Evolutionary conservation across 2,888 invertebrate genomes (phyloP), one percentile per base, ranked within the genome.

Genomic region (Sinotaia quadrata): DNA sequence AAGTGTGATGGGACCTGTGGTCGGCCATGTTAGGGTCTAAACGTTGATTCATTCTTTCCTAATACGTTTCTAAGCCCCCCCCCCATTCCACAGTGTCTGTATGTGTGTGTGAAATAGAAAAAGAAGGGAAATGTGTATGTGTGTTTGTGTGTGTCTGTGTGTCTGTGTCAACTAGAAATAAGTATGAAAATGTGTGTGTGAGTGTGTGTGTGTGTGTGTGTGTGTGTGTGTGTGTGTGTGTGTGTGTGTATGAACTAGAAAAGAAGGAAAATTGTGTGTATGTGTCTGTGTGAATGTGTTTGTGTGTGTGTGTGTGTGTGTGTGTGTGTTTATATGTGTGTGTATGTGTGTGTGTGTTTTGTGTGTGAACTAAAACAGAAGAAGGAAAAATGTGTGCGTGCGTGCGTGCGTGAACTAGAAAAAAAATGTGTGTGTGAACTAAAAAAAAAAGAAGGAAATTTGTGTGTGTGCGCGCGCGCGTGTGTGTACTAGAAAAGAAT

Each of bases 131-230:
- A 24, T 52, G 21, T 52, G 21, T 27, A 8, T 34, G 5, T 33
- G 4, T 57, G 37, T 10, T 12, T n/a, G 37, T 37, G 36, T 4
- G 21, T 37, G 37, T 2, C 33, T 37, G 37, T 10, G 21, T 24
- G 37, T 1, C 33, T 58, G 37, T 21, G 37, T 58, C 27, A n/a
- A n/a, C n/a, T n/a, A n/a, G n/a, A n/a, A n/a, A n/a, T n/a, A n/a
- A n/a, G 52, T 29, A 31, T 52, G 52, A 21, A 24, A 21, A 24
- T 49, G 49, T 49, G 49, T 49, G 49, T 49, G 49, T 49, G 49
- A 21, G 49, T 49, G 49, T 49, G 49, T n/a, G 27, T 24, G 52
- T 24, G 52, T 52, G 27, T 4, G 15, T 10, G n/a, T 8, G 7
- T 31, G 15, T 31, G 29, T 31, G 31, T 31, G 54, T 15, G 54